phyloP scores from a whole-genome alignment of 2,113 vertebrate species.

The Opisthocomus hoazin region DNA sequence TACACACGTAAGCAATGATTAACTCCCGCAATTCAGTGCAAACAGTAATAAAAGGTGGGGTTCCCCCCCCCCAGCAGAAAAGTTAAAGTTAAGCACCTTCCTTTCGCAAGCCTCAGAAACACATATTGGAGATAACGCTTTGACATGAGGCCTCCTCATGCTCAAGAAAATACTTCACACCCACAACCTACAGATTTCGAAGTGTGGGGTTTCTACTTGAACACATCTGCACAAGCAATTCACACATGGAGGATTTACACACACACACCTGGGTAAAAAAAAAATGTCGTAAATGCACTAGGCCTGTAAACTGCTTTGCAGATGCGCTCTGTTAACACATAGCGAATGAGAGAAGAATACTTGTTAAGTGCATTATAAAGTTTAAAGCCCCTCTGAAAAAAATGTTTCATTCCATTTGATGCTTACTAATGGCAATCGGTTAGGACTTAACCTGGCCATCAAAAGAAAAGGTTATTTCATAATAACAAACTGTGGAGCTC shows the following conservation, averaged over 20 bases:
- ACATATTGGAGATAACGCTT: not conserved
- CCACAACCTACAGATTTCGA: not conserved
- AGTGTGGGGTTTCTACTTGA: not conserved
- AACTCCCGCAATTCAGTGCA: not conserved
- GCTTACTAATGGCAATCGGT: not conserved
- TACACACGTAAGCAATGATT: not conserved
- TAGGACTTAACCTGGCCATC: not conserved
- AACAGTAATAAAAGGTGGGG: constrained; percentile 27
- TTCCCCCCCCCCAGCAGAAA: not conserved
- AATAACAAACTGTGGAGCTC: not conserved
- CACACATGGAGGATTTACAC: not conserved
- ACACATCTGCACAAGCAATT: not conserved
- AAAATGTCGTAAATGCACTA: not conserved
- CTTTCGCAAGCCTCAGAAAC: not conserved
- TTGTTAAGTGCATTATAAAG: not conserved
- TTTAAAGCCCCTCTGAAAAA: not conserved
- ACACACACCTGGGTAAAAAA: not conserved
- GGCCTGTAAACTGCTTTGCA: not conserved
- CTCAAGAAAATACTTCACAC: not conserved
- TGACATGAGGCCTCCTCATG: not conserved
- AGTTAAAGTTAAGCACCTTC: not conserved
- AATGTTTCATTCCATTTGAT: not conserved
- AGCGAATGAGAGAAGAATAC: not conserved
- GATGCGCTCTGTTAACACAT: not conserved
- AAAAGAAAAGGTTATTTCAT: not conserved